These are phyloP conservation scores for Agrenia bidenticulata DNA, from an alignment of 2,888 invertebrate species.

Conservation along the genomic window DNA sequence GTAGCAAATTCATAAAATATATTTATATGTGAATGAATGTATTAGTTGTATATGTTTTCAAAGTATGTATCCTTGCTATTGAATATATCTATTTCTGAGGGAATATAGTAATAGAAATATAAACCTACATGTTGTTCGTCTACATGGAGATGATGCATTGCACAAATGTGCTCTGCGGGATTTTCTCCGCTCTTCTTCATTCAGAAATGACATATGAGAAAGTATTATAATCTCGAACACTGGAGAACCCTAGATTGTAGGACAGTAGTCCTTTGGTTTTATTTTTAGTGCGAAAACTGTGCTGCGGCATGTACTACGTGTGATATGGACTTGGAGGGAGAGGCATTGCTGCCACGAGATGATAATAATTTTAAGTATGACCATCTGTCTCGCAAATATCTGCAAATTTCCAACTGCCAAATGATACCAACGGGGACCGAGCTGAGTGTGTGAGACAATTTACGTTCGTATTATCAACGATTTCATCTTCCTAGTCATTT, in stretches of 20 bases:
- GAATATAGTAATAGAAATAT: too few relatives aligned
- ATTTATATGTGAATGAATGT: too few relatives aligned
- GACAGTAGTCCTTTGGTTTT: neutral
- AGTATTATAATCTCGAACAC: constrained; percentile 4
- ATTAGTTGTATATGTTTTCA: too few relatives aligned
- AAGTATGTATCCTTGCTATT: too few relatives aligned
- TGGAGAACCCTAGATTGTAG: neutral
- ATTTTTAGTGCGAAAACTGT: neutral
- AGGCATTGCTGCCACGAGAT: neutral
- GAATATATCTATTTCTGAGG: too few relatives aligned
- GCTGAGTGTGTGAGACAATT: neutral
- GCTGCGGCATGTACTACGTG: too few relatives aligned
- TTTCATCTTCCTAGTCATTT: too few relatives aligned
- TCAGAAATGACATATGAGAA: constrained; percentile 7
- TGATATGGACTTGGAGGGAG: too few relatives aligned
- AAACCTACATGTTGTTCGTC: too few relatives aligned
- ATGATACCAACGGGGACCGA: neutral
- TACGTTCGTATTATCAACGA: neutral
- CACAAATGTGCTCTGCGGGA: constrained; percentile 13
- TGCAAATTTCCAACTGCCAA: too few relatives aligned
- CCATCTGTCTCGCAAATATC: constrained; percentile 1
- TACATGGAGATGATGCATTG: constrained; percentile 9
- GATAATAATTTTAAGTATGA: constrained; percentile 6
- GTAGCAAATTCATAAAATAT: too few relatives aligned
- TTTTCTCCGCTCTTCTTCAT: neutral